Evolutionary conservation across 2,888 invertebrate species (phyloP).

Genomic region (Acronicta alni): DNA sequence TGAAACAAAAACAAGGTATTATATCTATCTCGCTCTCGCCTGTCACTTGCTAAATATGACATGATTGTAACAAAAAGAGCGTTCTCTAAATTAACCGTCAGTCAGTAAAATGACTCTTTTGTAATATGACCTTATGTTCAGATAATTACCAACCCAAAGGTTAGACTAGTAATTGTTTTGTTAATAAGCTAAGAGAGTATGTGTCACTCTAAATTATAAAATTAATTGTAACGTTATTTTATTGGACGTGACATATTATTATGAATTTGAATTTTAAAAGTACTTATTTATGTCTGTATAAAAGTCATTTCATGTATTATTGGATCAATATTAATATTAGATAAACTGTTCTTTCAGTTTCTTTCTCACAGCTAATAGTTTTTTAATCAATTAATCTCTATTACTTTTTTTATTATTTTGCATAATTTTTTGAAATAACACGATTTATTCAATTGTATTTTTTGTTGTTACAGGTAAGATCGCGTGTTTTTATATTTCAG

Average conservation of each 20-base stretch:
- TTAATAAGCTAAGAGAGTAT: no score
- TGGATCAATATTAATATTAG: no score
- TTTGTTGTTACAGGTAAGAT: slow-evolving; percentile 5
- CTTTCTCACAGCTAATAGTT: no score
- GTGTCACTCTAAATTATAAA: slow-evolving; percentile 9
- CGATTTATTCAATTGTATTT: not conserved
- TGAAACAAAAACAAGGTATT: not conserved
- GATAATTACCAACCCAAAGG: slow-evolving; percentile 61
- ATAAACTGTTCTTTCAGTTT: no score
- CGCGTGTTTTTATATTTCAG: not conserved
- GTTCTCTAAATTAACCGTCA: slow-evolving; percentile 71
- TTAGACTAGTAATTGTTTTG: slow-evolving; percentile 54
- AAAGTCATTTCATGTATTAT: no score
- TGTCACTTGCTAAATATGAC: slow-evolving; percentile 5
- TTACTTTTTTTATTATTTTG: not conserved
- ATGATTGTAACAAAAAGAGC: slow-evolving; percentile 55
- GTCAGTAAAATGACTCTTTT: slow-evolving; percentile 67
- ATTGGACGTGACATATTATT: no score
- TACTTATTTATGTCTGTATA: no score
- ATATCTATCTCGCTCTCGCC: slow-evolving; percentile 19
- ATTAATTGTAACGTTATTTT: slow-evolving; percentile 17
- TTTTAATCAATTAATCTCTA: no score
- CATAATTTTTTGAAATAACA: not conserved
- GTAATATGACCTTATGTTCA: slow-evolving; percentile 69
- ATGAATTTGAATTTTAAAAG: no score